Conservation (phyloP, 2,113 vertebrate genomes). For the Prinia subflava region DNA sequence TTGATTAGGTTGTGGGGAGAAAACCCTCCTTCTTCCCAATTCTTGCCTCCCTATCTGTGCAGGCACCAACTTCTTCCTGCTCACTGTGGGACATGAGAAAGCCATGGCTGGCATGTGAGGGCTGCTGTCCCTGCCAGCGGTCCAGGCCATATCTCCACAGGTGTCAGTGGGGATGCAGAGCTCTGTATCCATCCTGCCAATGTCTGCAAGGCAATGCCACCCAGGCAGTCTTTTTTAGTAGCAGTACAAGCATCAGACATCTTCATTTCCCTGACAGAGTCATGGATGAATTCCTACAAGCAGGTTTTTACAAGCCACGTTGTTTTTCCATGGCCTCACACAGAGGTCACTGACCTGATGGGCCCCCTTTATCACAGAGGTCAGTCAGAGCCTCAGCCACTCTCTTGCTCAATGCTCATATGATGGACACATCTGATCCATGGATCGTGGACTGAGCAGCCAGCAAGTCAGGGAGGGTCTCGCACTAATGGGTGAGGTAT, state of each 20-base stretch:
- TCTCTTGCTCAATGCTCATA: background rate
- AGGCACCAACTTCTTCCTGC: background rate
- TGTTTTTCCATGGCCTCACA: background rate
- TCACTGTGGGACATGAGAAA: background rate
- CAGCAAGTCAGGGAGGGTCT: background rate
- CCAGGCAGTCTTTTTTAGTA: background rate
- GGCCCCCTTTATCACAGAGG: background rate
- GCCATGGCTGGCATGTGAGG: background rate
- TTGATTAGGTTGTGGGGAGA: background rate
- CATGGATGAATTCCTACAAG: background rate
- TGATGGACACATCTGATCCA: background rate
- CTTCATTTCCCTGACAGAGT: background rate
- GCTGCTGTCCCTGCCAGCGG: background rate
- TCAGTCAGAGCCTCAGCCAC: background rate
- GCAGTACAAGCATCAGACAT: background rate
- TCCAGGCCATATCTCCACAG: background rate
- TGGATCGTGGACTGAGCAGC: background rate
- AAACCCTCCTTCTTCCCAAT: background rate
- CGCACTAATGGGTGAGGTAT: accelerated
- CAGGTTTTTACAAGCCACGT: background rate
- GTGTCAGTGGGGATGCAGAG: background rate
- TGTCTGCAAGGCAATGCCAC: background rate
- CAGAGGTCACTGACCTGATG: background rate
- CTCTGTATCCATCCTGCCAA: background rate
- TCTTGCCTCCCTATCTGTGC: background rate